These are phyloP conservation scores for Hanleya hanleyi DNA, from an alignment of 2,888 invertebrate genomes.

Conservation along the genomic window DNA sequence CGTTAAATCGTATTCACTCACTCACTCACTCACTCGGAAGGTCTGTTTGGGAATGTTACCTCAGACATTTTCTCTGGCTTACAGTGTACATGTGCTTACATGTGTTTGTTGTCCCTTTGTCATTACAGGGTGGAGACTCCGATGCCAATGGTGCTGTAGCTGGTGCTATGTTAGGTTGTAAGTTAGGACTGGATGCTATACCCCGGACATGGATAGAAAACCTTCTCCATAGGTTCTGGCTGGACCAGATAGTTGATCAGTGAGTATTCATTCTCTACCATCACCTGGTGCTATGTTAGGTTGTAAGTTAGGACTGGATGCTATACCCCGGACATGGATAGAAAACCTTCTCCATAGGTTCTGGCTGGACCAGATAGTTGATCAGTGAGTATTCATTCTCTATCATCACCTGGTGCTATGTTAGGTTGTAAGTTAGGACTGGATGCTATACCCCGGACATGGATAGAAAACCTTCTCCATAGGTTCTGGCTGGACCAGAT, in stretches of 20 bases:
- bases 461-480: constrained; percentile 58
- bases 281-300: constrained; percentile 69
- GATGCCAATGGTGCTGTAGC: constrained; percentile 69
- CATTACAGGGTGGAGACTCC: constrained; percentile 65
- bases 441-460: constrained; percentile 57
- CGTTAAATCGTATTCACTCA: no score
- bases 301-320: constrained; percentile 63
- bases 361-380: constrained; percentile 60
- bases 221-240: constrained; percentile 53
- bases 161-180: constrained; percentile 69
- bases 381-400: constrained; percentile 51
- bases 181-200: constrained; percentile 59
- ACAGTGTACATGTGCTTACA: no score
- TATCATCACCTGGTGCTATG: no score
- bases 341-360: constrained; percentile 50
- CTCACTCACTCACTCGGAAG: no score
- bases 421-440: constrained; percentile 67
- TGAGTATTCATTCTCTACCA: no score
- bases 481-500: constrained; percentile 57
- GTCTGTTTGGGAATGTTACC: no score
- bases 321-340: constrained; percentile 62
- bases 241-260: constrained; percentile 58
- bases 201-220: constrained; percentile 62
- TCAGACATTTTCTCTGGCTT: no score
- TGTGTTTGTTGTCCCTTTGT: no score